Conservation (phyloP, 2,113 vertebrate species). For the Toxotes jaculatrix region DNA sequence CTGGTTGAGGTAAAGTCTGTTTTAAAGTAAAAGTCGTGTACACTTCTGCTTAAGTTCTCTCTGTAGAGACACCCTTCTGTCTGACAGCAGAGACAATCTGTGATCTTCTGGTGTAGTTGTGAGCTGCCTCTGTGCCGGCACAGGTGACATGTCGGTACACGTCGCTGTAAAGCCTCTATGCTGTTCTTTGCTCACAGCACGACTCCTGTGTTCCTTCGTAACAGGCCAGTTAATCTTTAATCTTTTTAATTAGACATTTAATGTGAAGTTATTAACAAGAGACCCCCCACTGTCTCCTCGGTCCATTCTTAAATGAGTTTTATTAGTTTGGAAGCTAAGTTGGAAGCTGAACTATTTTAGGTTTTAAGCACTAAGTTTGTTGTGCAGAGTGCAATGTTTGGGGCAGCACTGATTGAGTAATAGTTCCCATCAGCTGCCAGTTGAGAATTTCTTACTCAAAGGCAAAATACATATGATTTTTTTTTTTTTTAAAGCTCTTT, state of each 20-base stretch:
- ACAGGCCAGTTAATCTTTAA: constrained; percentile 72
- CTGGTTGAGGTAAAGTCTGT: not conserved
- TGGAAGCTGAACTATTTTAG: constrained; percentile 17
- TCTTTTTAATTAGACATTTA: constrained; percentile 77
- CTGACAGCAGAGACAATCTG: constrained; percentile 1
- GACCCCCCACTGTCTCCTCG: constrained; percentile 48
- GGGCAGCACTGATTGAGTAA: not conserved
- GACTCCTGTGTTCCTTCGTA: constrained; percentile 56
- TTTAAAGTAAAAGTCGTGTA: constrained; percentile 29
- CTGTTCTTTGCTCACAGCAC: constrained; percentile 54
- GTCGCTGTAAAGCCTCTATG: constrained; percentile 49
- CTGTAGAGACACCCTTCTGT: not conserved
- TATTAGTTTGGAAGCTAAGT: constrained; percentile 1
- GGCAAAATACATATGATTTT: not conserved
- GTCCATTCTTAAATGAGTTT: constrained; percentile 32
- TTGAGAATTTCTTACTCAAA: not conserved
- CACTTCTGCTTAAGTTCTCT: not conserved
- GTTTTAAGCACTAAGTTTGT: constrained; percentile 2
- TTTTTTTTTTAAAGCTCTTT: not conserved
- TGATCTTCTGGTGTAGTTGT: constrained; percentile 46
- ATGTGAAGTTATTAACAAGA: constrained; percentile 62
- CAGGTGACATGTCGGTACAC: constrained; percentile 70
- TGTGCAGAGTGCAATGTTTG: not conserved
- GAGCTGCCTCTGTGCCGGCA: constrained; percentile 41
- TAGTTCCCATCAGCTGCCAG: not conserved